A percentile compares a stretch with the other conserved stretches of the same genome.
These are phyloP conservation scores for Phyllopteryx taeniolatus DNA, from an alignment of 2,113 vertebrate genomes.

Conservation along the genomic window DNA sequence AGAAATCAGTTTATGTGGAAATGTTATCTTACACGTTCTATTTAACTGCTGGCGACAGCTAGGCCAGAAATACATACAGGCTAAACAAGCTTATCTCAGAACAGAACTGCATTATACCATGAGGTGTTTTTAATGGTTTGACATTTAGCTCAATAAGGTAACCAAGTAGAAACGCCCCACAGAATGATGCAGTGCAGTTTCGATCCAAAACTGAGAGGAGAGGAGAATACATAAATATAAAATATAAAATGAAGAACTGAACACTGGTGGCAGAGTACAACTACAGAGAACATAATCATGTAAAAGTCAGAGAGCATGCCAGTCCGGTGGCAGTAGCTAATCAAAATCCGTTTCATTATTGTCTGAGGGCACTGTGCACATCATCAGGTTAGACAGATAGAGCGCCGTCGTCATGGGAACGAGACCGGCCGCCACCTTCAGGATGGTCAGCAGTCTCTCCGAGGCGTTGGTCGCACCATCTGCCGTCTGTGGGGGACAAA, in stretches of 20 bases:
- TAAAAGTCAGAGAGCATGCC: conserved; percentile 5
- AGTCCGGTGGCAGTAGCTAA: conserved; percentile 16
- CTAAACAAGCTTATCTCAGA: neutral
- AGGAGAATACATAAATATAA: neutral
- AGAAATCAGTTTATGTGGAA: neutral
- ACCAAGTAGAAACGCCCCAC: neutral
- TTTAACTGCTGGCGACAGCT: neutral
- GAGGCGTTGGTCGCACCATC: conserved; percentile 58
- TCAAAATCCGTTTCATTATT: conserved; percentile 59
- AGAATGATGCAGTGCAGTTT: neutral
- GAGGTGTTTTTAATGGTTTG: neutral
- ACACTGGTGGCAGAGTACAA: neutral
- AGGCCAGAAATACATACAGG: neutral
- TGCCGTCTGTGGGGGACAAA: conserved; percentile 50
- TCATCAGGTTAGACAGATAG: conserved; percentile 68
- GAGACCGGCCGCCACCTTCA: conserved; percentile 68
- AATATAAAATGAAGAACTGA: neutral
- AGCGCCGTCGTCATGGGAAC: conserved; percentile 68
- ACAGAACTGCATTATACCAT: neutral
- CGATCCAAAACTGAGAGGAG: neutral
- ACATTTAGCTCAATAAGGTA: neutral
- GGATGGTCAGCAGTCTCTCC: conserved; percentile 63
- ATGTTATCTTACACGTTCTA: neutral
- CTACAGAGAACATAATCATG: neutral
- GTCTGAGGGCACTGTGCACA: conserved; percentile 62